Percentiles rank a stretch among this genome's conserved stretches.
phyloP scores from a whole-genome alignment of 2,113 vertebrate genomes.

The Alaudala cheleensis region DNA sequence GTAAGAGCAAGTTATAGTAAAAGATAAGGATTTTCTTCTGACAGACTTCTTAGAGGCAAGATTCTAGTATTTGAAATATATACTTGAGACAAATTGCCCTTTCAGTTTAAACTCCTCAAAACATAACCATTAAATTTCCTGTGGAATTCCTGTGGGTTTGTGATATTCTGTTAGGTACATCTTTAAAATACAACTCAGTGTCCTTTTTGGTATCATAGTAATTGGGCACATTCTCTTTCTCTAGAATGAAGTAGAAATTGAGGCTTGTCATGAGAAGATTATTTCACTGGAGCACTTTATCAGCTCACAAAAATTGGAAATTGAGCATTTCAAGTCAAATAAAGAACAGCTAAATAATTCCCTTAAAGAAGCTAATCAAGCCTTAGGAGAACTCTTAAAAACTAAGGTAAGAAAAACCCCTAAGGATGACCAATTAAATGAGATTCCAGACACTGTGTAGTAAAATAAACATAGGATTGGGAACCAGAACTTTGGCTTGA shows the following conservation, averaged over 20 bases:
- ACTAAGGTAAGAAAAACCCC: constrained; percentile 43
- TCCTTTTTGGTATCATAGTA: background rate
- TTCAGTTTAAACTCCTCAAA: background rate
- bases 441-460: background rate
- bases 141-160: background rate
- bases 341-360: constrained; percentile 64
- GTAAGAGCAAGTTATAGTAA: background rate
- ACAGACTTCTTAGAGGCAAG: background rate
- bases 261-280: constrained; percentile 56
- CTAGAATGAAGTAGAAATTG: constrained; percentile 65
- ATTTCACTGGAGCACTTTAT: constrained; percentile 49
- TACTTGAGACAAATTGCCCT: background rate
- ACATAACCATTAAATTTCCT: background rate
- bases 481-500: background rate
- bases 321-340: constrained; percentile 62
- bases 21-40: background rate
- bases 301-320: constrained; percentile 58
- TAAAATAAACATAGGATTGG: background rate
- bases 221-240: constrained; percentile 2
- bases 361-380: constrained; percentile 48
- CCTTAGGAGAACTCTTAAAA: constrained; percentile 53
- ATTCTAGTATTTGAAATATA: background rate
- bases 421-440: background rate
- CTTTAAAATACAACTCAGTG: background rate
- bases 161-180: background rate